phyloP scores from a whole-genome alignment of 2,797 vertebrate genomes.

The Cossypha polioptera region DNA sequence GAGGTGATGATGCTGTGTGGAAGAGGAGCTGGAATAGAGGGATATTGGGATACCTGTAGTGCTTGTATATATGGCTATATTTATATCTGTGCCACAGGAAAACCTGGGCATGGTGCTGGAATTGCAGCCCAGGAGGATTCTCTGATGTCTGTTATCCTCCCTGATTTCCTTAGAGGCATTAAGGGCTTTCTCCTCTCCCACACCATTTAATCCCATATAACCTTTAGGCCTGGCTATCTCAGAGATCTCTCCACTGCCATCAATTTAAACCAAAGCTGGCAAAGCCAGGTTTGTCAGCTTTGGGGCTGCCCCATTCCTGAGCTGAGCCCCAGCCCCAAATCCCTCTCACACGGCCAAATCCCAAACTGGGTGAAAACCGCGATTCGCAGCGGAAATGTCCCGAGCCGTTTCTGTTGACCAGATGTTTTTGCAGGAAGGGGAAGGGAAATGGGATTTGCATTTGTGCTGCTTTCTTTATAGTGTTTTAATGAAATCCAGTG shows the following conservation, averaged over 20 bases:
- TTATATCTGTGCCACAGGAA: not conserved
- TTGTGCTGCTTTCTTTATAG: not conserved
- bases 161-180: not conserved
- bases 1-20: not conserved
- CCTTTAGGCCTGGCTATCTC: not conserved
- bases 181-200: not conserved
- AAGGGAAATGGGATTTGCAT: slow-evolving; percentile 52
- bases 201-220: accelerated
- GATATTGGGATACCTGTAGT: accelerated
- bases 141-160: not conserved
- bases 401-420: slow-evolving; percentile 18
- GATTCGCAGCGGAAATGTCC: slow-evolving; percentile 28
- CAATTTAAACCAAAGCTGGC: not conserved
- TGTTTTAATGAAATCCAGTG: slow-evolving; percentile 36
- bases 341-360: not conserved
- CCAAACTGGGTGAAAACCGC: not conserved
- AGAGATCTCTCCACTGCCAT: not conserved
- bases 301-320: not conserved
- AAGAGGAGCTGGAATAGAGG: not conserved
- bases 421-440: slow-evolving; percentile 58
- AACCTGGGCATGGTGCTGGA: not conserved
- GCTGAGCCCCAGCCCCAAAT: not conserved
- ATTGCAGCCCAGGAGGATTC: not conserved
- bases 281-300: not conserved
- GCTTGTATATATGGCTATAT: not conserved